These are phyloP conservation scores for Neuroscelio doddi DNA, from an alignment of 2,888 invertebrate genomes.

Conservation along the genomic window DNA sequence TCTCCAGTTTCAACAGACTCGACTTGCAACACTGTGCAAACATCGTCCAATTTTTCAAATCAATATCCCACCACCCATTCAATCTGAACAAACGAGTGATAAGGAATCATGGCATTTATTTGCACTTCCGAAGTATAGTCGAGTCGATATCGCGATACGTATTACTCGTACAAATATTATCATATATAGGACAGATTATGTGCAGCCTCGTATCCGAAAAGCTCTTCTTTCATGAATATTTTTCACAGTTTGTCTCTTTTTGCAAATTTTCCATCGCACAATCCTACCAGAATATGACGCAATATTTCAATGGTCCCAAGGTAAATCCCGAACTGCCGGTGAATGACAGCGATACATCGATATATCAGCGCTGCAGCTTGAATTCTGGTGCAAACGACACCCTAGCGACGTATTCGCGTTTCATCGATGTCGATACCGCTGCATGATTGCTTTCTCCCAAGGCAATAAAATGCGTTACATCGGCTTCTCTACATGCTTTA, in stretches of 20 bases:
- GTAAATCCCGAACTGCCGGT: constrained; percentile 37
- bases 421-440: constrained; percentile 36
- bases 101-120: constrained; percentile 35
- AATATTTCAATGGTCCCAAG: constrained; percentile 42
- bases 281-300: constrained; percentile 27
- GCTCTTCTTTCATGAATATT: constrained; percentile 44
- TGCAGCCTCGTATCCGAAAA: constrained; percentile 31
- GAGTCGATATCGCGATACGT: constrained; percentile 21
- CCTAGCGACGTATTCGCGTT: constrained; percentile 46
- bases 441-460: constrained; percentile 35
- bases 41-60: background rate
- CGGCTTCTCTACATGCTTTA: constrained; percentile 10
- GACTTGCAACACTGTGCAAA: background rate
- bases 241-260: constrained; percentile 47
- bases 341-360: constrained; percentile 50
- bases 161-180: constrained; percentile 42
- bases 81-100: constrained; percentile 15
- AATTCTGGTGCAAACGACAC: constrained; percentile 47
- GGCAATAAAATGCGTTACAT: constrained; percentile 41
- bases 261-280: constrained; percentile 38
- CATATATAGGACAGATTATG: constrained; percentile 40
- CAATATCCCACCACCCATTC: background rate
- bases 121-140: constrained; percentile 10
- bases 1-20: constrained; percentile 1
- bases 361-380: constrained; percentile 39